A percentile compares a stretch with the other conserved stretches of the same genome.
phyloP scores from a whole-genome alignment of 2,888 invertebrate genomes.

The Pterobdella sp. region DNA sequence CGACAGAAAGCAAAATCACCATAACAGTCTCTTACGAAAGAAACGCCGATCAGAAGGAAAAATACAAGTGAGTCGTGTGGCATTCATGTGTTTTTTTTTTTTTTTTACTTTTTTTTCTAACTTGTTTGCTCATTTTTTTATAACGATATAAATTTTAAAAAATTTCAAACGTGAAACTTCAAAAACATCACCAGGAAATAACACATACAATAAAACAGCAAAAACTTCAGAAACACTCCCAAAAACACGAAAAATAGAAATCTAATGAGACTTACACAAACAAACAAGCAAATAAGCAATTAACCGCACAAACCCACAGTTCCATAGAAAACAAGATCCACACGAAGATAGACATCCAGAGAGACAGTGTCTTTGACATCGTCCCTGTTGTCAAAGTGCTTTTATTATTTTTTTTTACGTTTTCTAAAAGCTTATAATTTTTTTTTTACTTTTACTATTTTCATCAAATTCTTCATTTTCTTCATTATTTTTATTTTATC shows the following conservation, averaged over 20 bases:
- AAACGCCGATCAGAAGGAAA: constrained; percentile 33
- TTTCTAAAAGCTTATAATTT: background rate
- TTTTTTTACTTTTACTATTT: background rate
- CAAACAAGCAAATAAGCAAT: background rate
- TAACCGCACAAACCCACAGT: constrained; percentile 21
- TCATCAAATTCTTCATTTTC: background rate
- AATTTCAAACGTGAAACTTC: background rate
- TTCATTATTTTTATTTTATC: background rate
- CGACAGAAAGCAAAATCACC: constrained; percentile 69
- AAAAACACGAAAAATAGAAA: background rate
- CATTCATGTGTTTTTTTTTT: background rate
- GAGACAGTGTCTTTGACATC: constrained; percentile 48
- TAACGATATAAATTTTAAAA: background rate
- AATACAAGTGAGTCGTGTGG: background rate
- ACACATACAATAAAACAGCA: no score
- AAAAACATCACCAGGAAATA: background rate
- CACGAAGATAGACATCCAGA: constrained; percentile 37
- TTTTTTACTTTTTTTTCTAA: background rate
- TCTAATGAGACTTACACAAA: background rate
- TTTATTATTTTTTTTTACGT: background rate
- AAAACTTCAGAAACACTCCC: background rate
- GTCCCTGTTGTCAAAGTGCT: constrained; percentile 81
- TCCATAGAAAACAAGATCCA: constrained; percentile 36
- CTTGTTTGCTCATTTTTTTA: background rate
- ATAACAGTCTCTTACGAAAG: constrained; percentile 72